Conservation (phyloP, 2,888 invertebrate species). For the Nipponacmea schrenckii region DNA sequence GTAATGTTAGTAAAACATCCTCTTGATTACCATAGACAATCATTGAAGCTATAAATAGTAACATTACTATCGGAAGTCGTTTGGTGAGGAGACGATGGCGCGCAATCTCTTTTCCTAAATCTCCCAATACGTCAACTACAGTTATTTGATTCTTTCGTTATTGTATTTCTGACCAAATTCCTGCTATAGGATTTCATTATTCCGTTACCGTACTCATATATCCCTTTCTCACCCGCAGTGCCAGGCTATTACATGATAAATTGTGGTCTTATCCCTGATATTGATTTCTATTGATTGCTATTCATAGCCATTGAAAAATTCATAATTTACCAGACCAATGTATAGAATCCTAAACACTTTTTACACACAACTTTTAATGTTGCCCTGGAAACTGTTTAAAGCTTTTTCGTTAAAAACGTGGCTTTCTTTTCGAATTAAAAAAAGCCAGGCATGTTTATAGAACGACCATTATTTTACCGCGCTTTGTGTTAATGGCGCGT, state of each 20-base stretch:
- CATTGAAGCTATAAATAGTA: too few species aligned
- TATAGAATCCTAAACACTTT: neutral
- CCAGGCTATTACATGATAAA: neutral
- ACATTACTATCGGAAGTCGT: conserved; percentile 5
- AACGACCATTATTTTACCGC: too few species aligned
- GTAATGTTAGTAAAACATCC: too few species aligned
- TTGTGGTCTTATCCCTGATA: neutral
- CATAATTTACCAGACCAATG: neutral
- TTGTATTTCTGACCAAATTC: neutral
- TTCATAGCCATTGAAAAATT: conserved; percentile 5
- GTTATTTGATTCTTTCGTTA: too few species aligned
- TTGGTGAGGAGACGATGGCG: neutral
- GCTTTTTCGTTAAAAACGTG: neutral
- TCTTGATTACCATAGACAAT: too few species aligned
- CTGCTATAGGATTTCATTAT: neutral
- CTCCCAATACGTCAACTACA: too few species aligned
- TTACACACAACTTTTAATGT: neutral
- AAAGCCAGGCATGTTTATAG: too few species aligned
- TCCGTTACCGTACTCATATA: neutral
- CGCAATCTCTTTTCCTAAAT: neutral
- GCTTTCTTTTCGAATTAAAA: too few species aligned
- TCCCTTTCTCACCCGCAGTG: neutral
- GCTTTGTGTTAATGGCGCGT: neutral
- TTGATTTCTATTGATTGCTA: neutral
- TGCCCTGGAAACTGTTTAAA: neutral